Percentiles rank a stretch among this genome's conserved stretches.
These are phyloP conservation scores for Trochalopteron elliotii DNA, from an alignment of 2,113 vertebrate species.

Conservation along the genomic window DNA sequence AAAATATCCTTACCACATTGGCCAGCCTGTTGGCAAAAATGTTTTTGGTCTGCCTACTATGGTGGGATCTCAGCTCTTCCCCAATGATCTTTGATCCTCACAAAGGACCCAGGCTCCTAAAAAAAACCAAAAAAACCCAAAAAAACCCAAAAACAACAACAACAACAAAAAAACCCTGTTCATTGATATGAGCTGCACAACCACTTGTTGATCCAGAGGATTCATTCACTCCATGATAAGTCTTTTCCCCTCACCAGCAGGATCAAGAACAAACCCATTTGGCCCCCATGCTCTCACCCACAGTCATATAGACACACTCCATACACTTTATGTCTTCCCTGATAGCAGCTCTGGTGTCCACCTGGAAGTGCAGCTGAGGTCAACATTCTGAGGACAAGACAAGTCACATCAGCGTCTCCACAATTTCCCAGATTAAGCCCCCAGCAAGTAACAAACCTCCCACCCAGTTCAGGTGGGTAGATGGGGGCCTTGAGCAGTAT, in stretches of 20 bases:
- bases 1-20: background rate
- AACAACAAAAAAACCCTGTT: background rate
- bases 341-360: background rate
- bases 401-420: background rate
- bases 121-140: background rate
- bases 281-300: accelerated
- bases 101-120: background rate
- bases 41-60: background rate
- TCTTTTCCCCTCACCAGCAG: background rate
- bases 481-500: background rate
- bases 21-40: background rate
- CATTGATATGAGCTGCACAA: background rate
- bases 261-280: background rate
- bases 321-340: background rate
- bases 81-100: background rate
- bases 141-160: too few relatives aligned
- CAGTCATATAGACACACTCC: background rate
- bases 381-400: background rate
- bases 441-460: background rate
- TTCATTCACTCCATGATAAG: background rate
- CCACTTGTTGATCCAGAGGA: background rate
- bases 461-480: background rate
- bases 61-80: background rate
- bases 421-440: background rate
- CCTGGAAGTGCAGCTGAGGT: background rate